phyloP scores from a whole-genome alignment of 2,888 invertebrate genomes.

The Drosophila emarginata region DNA sequence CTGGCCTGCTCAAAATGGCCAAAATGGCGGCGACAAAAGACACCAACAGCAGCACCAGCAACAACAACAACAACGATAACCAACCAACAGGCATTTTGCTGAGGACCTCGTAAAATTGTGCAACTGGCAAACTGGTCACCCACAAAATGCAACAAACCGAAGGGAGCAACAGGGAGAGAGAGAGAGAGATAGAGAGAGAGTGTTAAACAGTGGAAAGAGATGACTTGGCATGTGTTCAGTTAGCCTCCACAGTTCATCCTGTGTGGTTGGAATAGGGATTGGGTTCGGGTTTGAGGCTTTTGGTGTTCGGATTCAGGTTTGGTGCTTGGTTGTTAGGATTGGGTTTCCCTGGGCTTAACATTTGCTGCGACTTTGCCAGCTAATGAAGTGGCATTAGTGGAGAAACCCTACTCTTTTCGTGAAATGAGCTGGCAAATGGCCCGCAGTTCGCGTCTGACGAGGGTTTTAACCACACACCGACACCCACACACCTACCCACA shows the following conservation, averaged over 20 bases:
- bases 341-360: constrained; percentile 9
- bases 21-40: constrained; percentile 41
- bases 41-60: constrained; percentile 2
- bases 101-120: constrained; percentile 5
- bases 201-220: too few species aligned
- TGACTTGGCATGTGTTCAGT: too few species aligned
- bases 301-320: not conserved
- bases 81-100: constrained; percentile 2
- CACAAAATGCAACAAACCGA: constrained; percentile 2
- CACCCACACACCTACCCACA: not conserved
- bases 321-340: not conserved
- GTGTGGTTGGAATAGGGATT: constrained; percentile 5
- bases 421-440: constrained; percentile 62
- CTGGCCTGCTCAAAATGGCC: constrained; percentile 27
- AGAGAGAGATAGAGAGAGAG: too few species aligned
- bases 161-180: not conserved
- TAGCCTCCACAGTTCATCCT: not conserved
- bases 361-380: constrained; percentile 48
- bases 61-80: not conserved
- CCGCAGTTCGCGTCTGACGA: constrained; percentile 24
- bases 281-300: not conserved
- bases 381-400: constrained; percentile 64
- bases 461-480: constrained; percentile 1
- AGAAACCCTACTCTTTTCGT: constrained; percentile 2
- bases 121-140: constrained; percentile 3